Evolutionary conservation across 2,797 vertebrate genomes (phyloP).

Genomic region (Hippocampus kuda): DNA sequence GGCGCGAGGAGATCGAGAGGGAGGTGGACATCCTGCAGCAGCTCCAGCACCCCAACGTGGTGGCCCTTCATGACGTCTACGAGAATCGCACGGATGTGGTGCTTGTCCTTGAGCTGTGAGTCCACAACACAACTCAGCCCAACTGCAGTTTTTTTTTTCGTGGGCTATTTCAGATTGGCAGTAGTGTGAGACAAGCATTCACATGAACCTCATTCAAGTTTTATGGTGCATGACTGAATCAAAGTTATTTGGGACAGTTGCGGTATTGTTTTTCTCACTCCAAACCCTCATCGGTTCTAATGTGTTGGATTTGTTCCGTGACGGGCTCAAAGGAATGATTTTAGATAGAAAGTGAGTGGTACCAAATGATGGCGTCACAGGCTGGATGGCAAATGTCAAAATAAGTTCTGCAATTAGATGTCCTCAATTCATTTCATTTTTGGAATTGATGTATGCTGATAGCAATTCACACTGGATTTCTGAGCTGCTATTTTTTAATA

Average conservation of each 20-base stretch:
- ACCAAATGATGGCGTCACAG: too few species aligned
- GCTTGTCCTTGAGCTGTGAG: conserved; percentile 96
- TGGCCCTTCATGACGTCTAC: conserved; percentile 83
- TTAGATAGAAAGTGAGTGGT: too few species aligned
- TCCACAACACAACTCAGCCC: not conserved
- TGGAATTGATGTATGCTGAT: not conserved
- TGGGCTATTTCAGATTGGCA: not conserved
- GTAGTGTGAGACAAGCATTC: too few species aligned
- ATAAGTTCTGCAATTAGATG: too few species aligned
- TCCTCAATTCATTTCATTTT: not conserved
- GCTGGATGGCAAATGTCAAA: too few species aligned
- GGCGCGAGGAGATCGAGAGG: conserved; percentile 85
- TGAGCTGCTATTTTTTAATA: not conserved
- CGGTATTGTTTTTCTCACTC: not conserved
- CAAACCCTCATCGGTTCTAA: not conserved
- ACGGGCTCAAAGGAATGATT: too few species aligned
- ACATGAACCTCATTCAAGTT: too few species aligned
- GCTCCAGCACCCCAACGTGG: conserved; percentile 81
- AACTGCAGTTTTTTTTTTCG: not conserved
- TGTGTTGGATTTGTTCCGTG: not conserved
- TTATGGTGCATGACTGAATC: not conserved
- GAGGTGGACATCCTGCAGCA: conserved; percentile 89
- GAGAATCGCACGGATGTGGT: conserved; percentile 92
- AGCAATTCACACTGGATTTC: not conserved
- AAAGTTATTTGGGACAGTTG: not conserved